These are phyloP conservation scores for Drosophila flavopinicola DNA, from an alignment of 2,888 invertebrate species.

Conservation along the genomic window DNA sequence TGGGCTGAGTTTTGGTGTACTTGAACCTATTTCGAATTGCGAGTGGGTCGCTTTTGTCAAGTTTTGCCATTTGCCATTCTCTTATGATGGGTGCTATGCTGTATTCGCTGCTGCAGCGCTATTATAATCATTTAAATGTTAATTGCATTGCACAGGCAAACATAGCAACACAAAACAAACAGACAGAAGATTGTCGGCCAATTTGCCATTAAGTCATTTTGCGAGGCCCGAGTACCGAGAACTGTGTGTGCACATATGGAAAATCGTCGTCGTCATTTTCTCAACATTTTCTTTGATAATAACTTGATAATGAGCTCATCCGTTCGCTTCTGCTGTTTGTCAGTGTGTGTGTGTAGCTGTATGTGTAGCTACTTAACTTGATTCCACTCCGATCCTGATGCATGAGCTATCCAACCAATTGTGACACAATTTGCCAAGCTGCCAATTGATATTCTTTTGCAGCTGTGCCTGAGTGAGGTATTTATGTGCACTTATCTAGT, in stretches of 20 bases:
- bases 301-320: constrained; percentile 72
- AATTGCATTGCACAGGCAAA: constrained; percentile 55
- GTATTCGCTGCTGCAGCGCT: constrained; percentile 44
- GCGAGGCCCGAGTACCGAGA: constrained; percentile 18
- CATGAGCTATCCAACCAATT: constrained; percentile 60
- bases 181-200: constrained; percentile 41
- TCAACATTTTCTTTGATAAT: constrained; percentile 58
- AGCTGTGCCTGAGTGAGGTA: constrained; percentile 54
- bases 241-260: constrained; percentile 32
- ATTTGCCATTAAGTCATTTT: constrained; percentile 65
- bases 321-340: constrained; percentile 39
- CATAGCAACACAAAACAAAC: constrained; percentile 20
- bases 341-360: constrained; percentile 13
- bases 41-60: constrained; percentile 53
- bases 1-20: constrained; percentile 52
- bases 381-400: constrained; percentile 31
- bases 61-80: constrained; percentile 62
- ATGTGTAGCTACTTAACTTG: background rate
- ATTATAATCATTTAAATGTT: constrained; percentile 66
- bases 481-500: constrained; percentile 54
- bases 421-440: constrained; percentile 59
- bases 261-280: constrained; percentile 50
- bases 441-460: constrained; percentile 37
- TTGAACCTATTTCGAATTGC: constrained; percentile 67
- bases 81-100: constrained; percentile 54